These are phyloP conservation scores for Serilophus lunatus DNA, from an alignment of 2,113 vertebrate genomes.

Conservation along the genomic window DNA sequence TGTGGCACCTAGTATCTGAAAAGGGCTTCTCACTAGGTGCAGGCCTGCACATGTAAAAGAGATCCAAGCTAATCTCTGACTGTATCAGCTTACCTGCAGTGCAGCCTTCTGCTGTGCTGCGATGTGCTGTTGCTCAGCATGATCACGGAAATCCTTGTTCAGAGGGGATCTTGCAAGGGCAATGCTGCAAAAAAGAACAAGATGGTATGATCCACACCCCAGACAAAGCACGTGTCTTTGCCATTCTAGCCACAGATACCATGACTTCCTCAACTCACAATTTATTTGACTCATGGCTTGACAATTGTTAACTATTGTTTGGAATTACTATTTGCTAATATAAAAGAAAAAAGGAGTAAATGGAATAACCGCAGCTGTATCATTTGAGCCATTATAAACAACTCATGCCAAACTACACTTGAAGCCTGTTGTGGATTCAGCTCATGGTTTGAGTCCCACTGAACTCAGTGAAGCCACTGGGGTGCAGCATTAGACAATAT, in stretches of 20 bases:
- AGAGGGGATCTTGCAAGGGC: conserved; percentile 82
- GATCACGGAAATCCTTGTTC: conserved; percentile 90
- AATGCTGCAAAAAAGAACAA: conserved; percentile 73
- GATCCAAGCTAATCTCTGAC: background rate
- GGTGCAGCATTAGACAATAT: background rate
- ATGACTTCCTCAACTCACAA: background rate
- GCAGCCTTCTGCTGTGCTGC: conserved; percentile 96
- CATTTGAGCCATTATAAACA: background rate
- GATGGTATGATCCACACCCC: background rate
- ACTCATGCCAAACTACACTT: background rate
- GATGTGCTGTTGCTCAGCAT: conserved; percentile 95
- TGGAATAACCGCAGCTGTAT: background rate
- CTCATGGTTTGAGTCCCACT: background rate
- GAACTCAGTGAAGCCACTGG: background rate
- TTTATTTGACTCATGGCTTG: background rate
- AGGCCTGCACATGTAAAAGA: background rate
- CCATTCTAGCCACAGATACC: background rate
- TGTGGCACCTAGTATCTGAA: background rate
- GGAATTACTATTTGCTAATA: background rate
- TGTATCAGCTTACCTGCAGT: conserved; percentile 79
- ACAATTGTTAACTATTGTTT: background rate
- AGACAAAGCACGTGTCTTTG: background rate
- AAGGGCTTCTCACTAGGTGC: background rate
- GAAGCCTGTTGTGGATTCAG: background rate
- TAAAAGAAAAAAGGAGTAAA: background rate